Evolutionary conservation across 2,888 invertebrate species (phyloP), one percentile per base, ranked within the genome.

Genomic region (Trissolcus brochymenae): DNA sequence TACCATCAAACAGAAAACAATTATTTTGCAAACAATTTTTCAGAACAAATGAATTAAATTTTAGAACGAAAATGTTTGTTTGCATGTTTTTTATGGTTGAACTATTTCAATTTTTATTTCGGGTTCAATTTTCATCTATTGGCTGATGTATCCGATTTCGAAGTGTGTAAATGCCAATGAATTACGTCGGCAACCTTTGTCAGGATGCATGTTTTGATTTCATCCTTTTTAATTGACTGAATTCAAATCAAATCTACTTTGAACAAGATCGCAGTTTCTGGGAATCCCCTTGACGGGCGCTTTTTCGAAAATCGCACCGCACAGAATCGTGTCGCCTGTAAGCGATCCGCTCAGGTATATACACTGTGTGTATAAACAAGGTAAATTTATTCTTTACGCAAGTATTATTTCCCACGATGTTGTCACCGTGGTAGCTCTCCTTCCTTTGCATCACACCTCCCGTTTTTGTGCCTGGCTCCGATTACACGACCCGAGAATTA

Each of bases 141-240:
- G 59, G 71, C 71, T 70, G 17, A 54, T 57, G 74, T 81, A 78
- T 85, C 82, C 76, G 73, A 82, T 86, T 85, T 83, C 84, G 82
- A 82, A 83, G 83, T 82, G 59, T 56, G 70, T 56, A 82, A 85
- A 85, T 84, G 80, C 78, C 82, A 75, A 84, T 83, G 83, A 84
- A 84, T 82, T 82, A 76, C 80, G 80, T 78, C 80, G 67, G 61
- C 81, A 77, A 84, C 81, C 84, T 79, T 64, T 67, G 46, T 51
- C 43, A 60, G 54, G 71, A 78, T 71, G 76, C 73, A 71, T 80
- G 75, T 78, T 77, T 76, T 64, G 73, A 79, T 71, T 78, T 83
- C 64, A 60, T 76, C 72, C 46, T 56, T 55, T 50, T 61, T 17
- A 62, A 61, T 62, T 19, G 70, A 56, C 51, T 35, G 17, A 53